These are phyloP conservation scores for Drosophila infuscata DNA, from an alignment of 2,888 invertebrate genomes.

Conservation along the genomic window DNA sequence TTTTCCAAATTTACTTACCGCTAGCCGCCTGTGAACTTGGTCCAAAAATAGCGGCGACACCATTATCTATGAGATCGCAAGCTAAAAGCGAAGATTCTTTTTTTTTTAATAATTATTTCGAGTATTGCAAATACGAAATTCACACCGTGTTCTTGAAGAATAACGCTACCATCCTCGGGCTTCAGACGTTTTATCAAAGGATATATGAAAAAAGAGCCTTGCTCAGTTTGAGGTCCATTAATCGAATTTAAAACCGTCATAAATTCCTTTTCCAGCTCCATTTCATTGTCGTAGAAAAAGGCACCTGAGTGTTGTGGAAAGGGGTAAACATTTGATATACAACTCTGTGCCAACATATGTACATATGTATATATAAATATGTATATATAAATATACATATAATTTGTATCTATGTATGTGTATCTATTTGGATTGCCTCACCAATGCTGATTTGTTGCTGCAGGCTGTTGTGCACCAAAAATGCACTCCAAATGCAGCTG, in stretches of 20 bases:
- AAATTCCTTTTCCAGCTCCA: constrained; percentile 87
- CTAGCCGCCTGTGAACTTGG: constrained; percentile 85
- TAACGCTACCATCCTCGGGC: constrained; percentile 74
- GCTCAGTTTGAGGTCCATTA: constrained; percentile 72
- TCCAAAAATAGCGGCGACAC: constrained; percentile 91
- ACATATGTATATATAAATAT: background rate
- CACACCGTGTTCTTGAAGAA: constrained; percentile 80
- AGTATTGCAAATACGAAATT: constrained; percentile 1
- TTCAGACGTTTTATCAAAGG: constrained; percentile 76
- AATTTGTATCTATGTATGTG: background rate
- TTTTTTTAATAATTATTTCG: background rate
- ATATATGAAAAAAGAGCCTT: constrained; percentile 75
- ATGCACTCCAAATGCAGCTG: constrained; percentile 62
- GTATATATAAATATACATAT: too few species aligned
- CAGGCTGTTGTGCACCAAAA: constrained; percentile 47
- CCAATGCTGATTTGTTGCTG: constrained; percentile 79
- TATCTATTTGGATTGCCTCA: constrained; percentile 33
- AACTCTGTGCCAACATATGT: background rate
- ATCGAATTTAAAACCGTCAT: constrained; percentile 85
- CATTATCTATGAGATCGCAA: constrained; percentile 87
- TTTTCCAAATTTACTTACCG: constrained; percentile 64
- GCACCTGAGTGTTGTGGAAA: constrained; percentile 73
- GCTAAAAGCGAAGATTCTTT: constrained; percentile 85
- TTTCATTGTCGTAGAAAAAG: constrained; percentile 86
- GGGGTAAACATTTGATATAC: background rate